A percentile compares a stretch with the other conserved stretches of the same genome.
These are phyloP conservation scores for Ptychoptera albimana DNA, from an alignment of 2,888 invertebrate species.

Conservation along the genomic window DNA sequence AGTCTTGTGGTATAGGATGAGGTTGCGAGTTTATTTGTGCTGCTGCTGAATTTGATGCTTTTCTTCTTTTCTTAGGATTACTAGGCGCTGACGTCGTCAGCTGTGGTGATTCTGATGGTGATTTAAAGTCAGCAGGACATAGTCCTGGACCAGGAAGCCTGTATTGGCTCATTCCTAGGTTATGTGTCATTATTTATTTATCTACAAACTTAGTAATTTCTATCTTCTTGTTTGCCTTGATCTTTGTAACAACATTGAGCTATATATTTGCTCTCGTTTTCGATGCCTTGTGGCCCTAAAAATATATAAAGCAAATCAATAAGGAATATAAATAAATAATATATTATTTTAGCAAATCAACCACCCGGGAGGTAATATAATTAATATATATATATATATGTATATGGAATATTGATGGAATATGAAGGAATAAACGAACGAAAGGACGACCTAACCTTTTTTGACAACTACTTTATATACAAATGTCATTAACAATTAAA, in stretches of 20 bases:
- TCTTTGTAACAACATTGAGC: constrained; percentile 3
- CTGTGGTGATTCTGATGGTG: constrained; percentile 50
- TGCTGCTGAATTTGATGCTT: constrained; percentile 51
- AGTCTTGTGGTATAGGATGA: constrained; percentile 58
- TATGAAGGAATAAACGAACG: no score
- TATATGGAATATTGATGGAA: no score
- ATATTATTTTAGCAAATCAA: neutral
- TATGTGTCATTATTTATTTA: constrained; percentile 48
- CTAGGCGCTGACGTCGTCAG: constrained; percentile 62
- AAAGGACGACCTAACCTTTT: constrained; percentile 4
- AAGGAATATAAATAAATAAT: neutral
- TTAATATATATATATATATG: no score
- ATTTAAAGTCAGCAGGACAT: constrained; percentile 56
- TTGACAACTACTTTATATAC: constrained; percentile 3
- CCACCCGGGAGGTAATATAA: neutral
- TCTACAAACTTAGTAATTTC: neutral
- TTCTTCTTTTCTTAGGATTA: constrained; percentile 74
- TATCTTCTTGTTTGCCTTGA: constrained; percentile 3
- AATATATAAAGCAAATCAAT: constrained; percentile 1
- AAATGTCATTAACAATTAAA: constrained; percentile 3
- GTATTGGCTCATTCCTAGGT: constrained; percentile 67
- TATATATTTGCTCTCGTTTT: constrained; percentile 1
- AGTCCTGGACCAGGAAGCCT: constrained; percentile 54
- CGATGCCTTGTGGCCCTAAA: constrained; percentile 11
- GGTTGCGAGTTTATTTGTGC: constrained; percentile 47